phyloP scores from a whole-genome alignment of 2,797 vertebrate genomes.

The Synanceia verrucosa region DNA sequence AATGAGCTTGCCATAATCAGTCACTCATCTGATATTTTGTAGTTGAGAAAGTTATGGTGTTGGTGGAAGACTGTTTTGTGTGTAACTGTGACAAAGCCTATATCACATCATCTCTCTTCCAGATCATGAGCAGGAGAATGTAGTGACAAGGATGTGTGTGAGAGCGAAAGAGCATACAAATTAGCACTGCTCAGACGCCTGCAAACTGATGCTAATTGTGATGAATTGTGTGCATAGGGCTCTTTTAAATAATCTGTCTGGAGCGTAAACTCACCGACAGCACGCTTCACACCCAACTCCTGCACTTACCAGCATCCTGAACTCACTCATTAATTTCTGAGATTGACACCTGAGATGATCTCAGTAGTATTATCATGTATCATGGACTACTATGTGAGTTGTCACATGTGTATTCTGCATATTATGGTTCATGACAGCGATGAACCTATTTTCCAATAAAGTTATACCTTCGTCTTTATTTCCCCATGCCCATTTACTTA shows the following conservation, averaged over 20 bases:
- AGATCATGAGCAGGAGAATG: constrained; percentile 1
- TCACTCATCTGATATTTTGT: constrained; percentile 36
- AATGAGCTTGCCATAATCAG: constrained; percentile 45
- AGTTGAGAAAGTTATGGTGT: background rate
- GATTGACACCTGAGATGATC: constrained; percentile 15
- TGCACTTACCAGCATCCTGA: constrained; percentile 1
- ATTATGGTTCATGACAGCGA: too few species aligned
- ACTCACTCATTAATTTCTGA: constrained; percentile 25
- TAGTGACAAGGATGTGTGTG: constrained; percentile 1
- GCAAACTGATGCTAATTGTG: constrained; percentile 49
- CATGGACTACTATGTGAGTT: too few species aligned
- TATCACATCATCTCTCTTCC: constrained; percentile 40
- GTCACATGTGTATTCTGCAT: too few species aligned
- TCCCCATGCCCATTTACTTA: too few species aligned
- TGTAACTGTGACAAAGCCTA: constrained; percentile 19
- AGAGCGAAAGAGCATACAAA: constrained; percentile 22
- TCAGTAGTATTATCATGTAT: background rate
- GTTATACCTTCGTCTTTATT: too few species aligned
- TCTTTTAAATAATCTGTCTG: constrained; percentile 32
- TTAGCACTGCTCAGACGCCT: constrained; percentile 12
- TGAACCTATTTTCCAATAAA: too few species aligned
- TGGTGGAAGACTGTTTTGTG: constrained; percentile 17
- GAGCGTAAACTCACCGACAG: constrained; percentile 36
- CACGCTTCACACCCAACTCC: background rate
- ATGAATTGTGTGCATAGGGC: constrained; percentile 43